Percentiles rank a stretch among this genome's conserved stretches.
phyloP scores from a whole-genome alignment of 2,113 vertebrate genomes.

The Eulacestoma nigropectus region DNA sequence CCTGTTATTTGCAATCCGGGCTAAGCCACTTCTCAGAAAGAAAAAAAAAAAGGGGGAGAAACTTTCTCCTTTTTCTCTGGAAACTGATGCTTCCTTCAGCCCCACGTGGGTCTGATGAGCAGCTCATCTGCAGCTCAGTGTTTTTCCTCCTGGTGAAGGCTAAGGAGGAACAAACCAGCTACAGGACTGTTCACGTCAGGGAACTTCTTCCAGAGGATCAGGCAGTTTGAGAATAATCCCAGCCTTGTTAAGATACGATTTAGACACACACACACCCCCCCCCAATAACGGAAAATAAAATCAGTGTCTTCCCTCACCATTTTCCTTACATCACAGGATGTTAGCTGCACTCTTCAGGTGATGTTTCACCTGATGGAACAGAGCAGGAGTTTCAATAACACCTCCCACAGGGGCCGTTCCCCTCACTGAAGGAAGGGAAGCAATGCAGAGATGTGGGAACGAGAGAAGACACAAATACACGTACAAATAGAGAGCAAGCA shows the following conservation, averaged over 20 bases:
- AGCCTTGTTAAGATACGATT: not conserved
- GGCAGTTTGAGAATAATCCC: not conserved
- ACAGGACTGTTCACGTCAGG: not conserved
- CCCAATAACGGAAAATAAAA: not conserved
- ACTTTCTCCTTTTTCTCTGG: not conserved
- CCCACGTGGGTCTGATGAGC: not conserved
- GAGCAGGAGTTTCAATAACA: not conserved
- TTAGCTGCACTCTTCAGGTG: not conserved
- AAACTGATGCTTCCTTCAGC: not conserved
- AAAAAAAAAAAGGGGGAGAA: not conserved
- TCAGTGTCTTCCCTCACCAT: not conserved
- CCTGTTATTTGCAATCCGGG: not conserved
- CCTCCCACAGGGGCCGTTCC: not conserved
- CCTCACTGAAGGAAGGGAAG: not conserved
- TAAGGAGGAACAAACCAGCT: not conserved
- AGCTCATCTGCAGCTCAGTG: not conserved
- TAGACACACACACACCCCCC: fast-evolving
- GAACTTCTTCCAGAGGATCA: not conserved
- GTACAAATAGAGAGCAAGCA: not conserved
- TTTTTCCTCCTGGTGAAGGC: not conserved
- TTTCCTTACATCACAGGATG: not conserved
- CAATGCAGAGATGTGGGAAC: fast-evolving
- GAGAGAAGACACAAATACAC: not conserved
- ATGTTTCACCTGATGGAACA: not conserved
- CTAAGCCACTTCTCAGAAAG: not conserved